Evolutionary conservation across 2,888 invertebrate species (phyloP).

Genomic region (Mimas tiliae): DNA sequence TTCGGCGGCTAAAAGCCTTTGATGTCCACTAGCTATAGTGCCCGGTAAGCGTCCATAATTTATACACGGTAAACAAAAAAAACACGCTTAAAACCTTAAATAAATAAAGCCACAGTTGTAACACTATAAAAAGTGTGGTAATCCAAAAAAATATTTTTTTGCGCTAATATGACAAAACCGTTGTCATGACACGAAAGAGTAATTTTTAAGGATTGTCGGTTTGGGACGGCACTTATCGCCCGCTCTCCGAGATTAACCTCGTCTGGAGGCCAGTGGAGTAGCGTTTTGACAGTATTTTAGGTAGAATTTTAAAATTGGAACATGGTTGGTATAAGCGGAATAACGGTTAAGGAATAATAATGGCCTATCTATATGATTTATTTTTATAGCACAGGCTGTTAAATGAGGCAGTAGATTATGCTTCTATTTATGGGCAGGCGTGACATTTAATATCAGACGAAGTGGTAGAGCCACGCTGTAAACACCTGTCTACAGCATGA

Average conservation of each 20-base stretch:
- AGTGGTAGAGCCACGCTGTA: too few species aligned
- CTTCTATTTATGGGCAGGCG: too few species aligned
- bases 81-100: background rate
- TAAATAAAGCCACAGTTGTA: background rate
- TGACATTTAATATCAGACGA: too few species aligned
- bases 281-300: constrained; percentile 10
- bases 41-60: too few species aligned
- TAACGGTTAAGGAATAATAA: background rate
- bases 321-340: background rate
- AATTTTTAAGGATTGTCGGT: constrained; percentile 70
- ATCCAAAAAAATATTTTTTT: constrained; percentile 36
- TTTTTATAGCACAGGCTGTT: too few species aligned
- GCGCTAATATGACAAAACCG: constrained; percentile 57
- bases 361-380: background rate
- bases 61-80: background rate
- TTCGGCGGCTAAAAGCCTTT: too few species aligned
- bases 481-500: too few species aligned
- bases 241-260: constrained; percentile 55
- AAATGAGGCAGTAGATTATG: too few species aligned
- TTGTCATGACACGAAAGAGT: constrained; percentile 52
- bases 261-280: constrained; percentile 25
- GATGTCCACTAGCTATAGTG: too few species aligned
- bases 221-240: constrained; percentile 57
- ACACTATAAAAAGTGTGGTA: constrained; percentile 12
- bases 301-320: background rate